Base-by-base conservation (phyloP, 2,797 vertebrate genomes). In the Danio jaintianensis region DNA sequence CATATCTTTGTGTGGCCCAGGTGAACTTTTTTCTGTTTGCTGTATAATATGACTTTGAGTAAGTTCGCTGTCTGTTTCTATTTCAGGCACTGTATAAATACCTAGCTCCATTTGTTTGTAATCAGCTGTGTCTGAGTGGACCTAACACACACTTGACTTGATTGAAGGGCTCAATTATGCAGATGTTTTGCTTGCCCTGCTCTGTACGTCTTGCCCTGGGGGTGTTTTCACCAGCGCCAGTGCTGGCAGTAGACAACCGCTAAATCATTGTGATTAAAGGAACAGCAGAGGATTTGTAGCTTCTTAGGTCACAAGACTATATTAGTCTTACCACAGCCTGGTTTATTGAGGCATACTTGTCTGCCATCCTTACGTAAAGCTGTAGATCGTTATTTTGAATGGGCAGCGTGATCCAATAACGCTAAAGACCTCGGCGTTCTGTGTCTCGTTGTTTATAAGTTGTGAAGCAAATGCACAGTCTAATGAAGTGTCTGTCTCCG, bases 121-220 rank as follows among this genome's bases (percentile, higher is more conserved):
- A 83, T 80, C 78, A 80, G 66, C 72, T 53, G 56, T 74, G 77
- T 73, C 76, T 69, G 81, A 83, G 61, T 79, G 64, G 71, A 63
- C 77, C 56, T 70, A 79, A 71, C 77, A 63, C 55, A 63, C 77
- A 70, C 77, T 79, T 79, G 77, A 71, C 77, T 79, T 79, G 77
- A 79, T 79, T 79, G 77, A 83, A 69, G 58, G 48, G 59, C 71
- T 75, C 68, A 78, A 77, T 83, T 78, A 78, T 81, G 74, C 81
- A 80, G 73, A 79, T 75, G 80, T 78, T 85, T 74, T 75, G 75
- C 70, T 63, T 55, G 74, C 69, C 62, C 78, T 80, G 45, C 1
- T 56, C 78, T 71, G 68, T 78, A 75, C 52, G 45, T 68, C 70
- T 66, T 55, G 77, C 77, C 77, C 58, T 59, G 48, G 84, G 79